Base-by-base conservation (phyloP, 1,140 invertebrate species). In the Drosophila kohkoa region DNA sequence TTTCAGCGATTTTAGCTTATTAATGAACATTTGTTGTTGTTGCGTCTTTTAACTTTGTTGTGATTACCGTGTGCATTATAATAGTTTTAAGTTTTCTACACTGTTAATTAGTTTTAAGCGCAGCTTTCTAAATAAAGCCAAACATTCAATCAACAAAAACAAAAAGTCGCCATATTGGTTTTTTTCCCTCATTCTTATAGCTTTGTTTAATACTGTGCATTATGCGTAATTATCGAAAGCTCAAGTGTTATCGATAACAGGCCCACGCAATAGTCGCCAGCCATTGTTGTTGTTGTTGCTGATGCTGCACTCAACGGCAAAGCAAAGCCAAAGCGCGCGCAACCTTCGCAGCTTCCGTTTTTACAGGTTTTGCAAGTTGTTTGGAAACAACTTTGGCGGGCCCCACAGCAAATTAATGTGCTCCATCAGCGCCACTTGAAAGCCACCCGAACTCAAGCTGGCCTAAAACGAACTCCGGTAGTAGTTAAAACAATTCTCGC, bases 401-500 rank as follows among this genome's bases (percentile, higher is more conserved):
- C 73, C 80, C 48, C 75, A 68, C 10, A 75, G 68, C 60, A 81
- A 89, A 89, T 89, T 85, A 89, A 89, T 89, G 85, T 75, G 88
- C 71, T 89, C 85, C 85, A 89, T 89, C 88, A 89, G 71, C 70
- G 71, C 57, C 63, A 79, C 20, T 64, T 62, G 13, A 67, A 64
- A 67, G 62, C 20, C 20, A 25, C 20, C 20, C 20, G 20, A 38
- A 10, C 8, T 38, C 7, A 38, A 38, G 11, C 32, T 70, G 77
- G 82, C 80, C 79, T 59, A 76, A 81, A 90, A 82, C 86, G 55
- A 90, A 90, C 82, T 90, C 86, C 86, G 77, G 86, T 90, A 90
- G 86, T 90, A 90, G 86, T 86, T 90, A 82, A 90, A 90, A 85
- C 86, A 90, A 89, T 90, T 90, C 83, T 86, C 49, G 46, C 55